These are phyloP conservation scores for Monochamus saltuarius DNA, from an alignment of 1,140 invertebrate species.

Conservation along the genomic window DNA sequence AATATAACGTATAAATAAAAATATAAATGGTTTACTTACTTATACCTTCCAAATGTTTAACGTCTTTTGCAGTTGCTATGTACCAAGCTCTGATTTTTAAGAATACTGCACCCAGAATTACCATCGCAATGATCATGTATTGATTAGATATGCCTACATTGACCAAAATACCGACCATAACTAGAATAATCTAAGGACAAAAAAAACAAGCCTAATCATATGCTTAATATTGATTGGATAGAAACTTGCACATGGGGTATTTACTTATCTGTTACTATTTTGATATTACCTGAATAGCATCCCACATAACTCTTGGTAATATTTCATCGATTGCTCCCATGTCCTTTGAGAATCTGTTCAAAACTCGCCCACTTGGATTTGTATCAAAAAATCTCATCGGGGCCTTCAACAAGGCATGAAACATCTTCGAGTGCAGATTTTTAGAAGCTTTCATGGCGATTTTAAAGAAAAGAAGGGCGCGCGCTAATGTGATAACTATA, in stretches of 20 bases:
- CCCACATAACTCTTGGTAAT: conserved; percentile 70
- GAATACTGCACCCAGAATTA: conserved; percentile 58
- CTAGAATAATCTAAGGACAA: conserved; percentile 58
- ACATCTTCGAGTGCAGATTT: conserved; percentile 78
- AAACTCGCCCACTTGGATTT: conserved; percentile 73
- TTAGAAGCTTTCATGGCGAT: conserved; percentile 75
- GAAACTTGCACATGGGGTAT: neutral
- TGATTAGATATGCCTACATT: conserved; percentile 75
- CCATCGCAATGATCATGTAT: conserved; percentile 64
- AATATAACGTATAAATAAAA: too few species aligned
- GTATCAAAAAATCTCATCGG: conserved; percentile 79
- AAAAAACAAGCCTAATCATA: neutral
- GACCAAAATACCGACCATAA: conserved; percentile 64
- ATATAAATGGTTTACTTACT: conserved; percentile 53
- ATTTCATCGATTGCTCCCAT: conserved; percentile 79
- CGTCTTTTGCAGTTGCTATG: conserved; percentile 62
- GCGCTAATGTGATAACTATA: conserved; percentile 49
- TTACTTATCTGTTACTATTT: too few species aligned
- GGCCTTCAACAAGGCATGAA: conserved; percentile 50
- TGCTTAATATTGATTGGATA: neutral
- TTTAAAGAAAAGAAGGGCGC: conserved; percentile 72
- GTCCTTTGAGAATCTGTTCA: conserved; percentile 82
- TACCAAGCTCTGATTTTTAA: conserved; percentile 60
- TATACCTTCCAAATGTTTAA: conserved; percentile 59
- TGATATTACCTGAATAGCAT: conserved; percentile 57